Percentiles rank a stretch among this genome's conserved stretches.
Evolutionary conservation across 2,888 invertebrate species (phyloP).

Genomic region (Calameuta pallipes): DNA sequence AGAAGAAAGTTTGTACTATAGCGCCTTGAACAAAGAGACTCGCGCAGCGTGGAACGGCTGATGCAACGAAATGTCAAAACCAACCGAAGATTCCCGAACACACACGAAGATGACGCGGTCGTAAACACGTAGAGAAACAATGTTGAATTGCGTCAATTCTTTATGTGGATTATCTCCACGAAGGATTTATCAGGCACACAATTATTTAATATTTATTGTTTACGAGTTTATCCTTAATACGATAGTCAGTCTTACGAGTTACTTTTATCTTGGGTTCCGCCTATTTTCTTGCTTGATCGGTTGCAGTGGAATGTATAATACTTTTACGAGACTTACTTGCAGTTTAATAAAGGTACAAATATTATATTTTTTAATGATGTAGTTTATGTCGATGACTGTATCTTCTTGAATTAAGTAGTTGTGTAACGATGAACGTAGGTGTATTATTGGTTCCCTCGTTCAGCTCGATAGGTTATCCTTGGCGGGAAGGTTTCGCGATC

Average conservation of each 20-base stretch:
- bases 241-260: slow-evolving; percentile 37
- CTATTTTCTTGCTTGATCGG: slow-evolving; percentile 4
- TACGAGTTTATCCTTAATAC: slow-evolving; percentile 17
- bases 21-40: slow-evolving; percentile 23
- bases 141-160: background rate
- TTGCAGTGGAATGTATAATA: slow-evolving; percentile 15
- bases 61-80: slow-evolving; percentile 50
- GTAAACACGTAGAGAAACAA: background rate
- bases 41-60: slow-evolving; percentile 31
- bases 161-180: background rate
- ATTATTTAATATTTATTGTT: background rate
- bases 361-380: background rate
- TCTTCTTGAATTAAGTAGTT: slow-evolving; percentile 6
- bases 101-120: background rate
- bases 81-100: slow-evolving; percentile 13
- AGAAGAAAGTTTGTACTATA: slow-evolving; percentile 1
- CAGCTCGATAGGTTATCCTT: slow-evolving; percentile 18
- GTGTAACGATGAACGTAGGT: slow-evolving; percentile 19
- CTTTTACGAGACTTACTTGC: slow-evolving; percentile 4
- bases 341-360: slow-evolving; percentile 15
- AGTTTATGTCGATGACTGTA: background rate
- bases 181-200: background rate
- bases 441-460: slow-evolving; percentile 20
- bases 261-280: slow-evolving; percentile 19
- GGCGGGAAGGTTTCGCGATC: slow-evolving; percentile 21